Evolutionary conservation across 1,140 invertebrate species (phyloP).

Genomic region (Aricia agestis): DNA sequence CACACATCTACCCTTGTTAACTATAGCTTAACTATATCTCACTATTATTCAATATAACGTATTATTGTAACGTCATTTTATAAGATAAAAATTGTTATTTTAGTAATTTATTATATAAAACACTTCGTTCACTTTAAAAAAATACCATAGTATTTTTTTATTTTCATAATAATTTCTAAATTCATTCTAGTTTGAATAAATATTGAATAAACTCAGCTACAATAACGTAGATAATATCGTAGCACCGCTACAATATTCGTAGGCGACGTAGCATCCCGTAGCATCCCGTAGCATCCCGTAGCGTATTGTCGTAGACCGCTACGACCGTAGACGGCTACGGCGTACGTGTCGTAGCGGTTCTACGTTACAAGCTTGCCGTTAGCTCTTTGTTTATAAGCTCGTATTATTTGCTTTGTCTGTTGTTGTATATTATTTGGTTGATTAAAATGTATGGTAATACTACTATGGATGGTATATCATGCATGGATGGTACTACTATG

Average conservation of each 20-base stretch:
- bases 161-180: not conserved
- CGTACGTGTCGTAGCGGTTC: conserved; percentile 5
- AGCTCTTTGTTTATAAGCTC: not conserved
- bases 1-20: conserved; percentile 11
- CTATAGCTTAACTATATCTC: too few species aligned
- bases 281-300: not conserved
- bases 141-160: too few species aligned
- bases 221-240: conserved; percentile 1
- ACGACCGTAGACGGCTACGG: conserved; percentile 5
- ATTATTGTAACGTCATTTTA: too few species aligned
- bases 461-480: too few species aligned
- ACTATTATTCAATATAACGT: too few species aligned
- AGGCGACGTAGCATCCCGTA: conserved; percentile 3
- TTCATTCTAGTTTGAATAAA: not conserved
- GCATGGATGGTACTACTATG: too few species aligned
- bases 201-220: not conserved
- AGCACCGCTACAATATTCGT: conserved; percentile 7
- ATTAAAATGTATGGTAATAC: not conserved
- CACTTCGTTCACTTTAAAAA: too few species aligned
- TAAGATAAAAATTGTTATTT: too few species aligned
- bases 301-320: not conserved
- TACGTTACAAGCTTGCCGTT: not conserved
- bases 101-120: too few species aligned
- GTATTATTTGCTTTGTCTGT: not conserved
- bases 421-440: not conserved